Base-by-base conservation (phyloP, 2,888 invertebrate genomes). In the Cecidostiba fungosa region DNA sequence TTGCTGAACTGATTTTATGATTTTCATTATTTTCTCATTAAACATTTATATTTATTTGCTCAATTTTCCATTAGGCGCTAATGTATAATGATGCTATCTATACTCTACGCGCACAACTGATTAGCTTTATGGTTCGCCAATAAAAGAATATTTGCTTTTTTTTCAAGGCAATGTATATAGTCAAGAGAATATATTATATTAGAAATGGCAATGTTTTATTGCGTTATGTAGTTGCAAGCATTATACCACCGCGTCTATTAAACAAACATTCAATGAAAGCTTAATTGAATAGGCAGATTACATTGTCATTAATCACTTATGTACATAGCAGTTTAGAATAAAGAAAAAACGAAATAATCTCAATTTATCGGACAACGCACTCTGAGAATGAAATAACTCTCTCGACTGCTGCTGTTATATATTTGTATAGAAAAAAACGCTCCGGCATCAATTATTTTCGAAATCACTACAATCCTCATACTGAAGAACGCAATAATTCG, bases 11-110 rank as follows among this genome's bases (percentile, higher is more conserved):
- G 32, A 82, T 66, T 82, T 76, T 76, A 76, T 76, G 29, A 77
- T 77, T 83, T 77, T 77, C 70, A 77, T 77, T 14, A 66, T 66
- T 62, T 23, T 66, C 54, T 76, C 47, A 54, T 79, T 54, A 70
- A 80, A 73, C 23, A 72, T 80, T 72, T 73, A 59, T 80, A 36
- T 73, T 80, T 80, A 39, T 36, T 73, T 59, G 72, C 54, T 50
- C 54, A 73, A 73, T 81, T 74, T 36, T 14, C 36, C 32, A 73
- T 72, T 39, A 81, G n/a, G 32, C 14, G 19, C 36, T 19, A 47
- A 23, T 47, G 29, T 23, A 43, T 47, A 66, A 47, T n/a, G 32
- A 26, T 36, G 50, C n/a, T 6, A 54, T n/a, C 36, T 14, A n/a
- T n/a, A n/a, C n/a, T n/a, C n/a, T n/a, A n/a, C n/a, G 36, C 32